Evolutionary conservation across 2,888 invertebrate species (phyloP).

Genomic region (Lepidochrysops patricia): DNA sequence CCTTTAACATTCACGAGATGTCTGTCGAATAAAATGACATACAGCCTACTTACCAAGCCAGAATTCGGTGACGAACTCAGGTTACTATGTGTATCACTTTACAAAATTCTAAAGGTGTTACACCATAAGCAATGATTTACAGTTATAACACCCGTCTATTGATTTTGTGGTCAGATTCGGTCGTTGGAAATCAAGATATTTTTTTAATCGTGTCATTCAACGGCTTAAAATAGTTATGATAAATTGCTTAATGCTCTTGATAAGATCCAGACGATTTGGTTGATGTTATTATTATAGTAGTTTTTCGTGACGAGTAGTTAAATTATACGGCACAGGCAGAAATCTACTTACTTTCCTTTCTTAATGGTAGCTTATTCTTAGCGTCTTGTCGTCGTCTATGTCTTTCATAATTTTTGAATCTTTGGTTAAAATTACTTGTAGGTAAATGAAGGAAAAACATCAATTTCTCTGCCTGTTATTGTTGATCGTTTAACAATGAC

Average conservation of each 20-base stretch:
- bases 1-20: constrained; percentile 18
- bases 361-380: too few species aligned
- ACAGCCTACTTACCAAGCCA: constrained; percentile 25
- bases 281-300: not conserved
- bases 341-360: too few species aligned
- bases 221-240: constrained; percentile 5
- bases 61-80: constrained; percentile 27
- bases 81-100: constrained; percentile 33
- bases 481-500: too few species aligned
- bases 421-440: too few species aligned
- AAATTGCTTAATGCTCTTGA: constrained; percentile 6
- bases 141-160: constrained; percentile 37
- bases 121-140: constrained; percentile 30
- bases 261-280: not conserved
- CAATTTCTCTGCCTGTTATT: too few species aligned
- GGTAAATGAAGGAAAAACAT: too few species aligned
- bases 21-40: constrained; percentile 21
- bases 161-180: constrained; percentile 41
- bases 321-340: not conserved
- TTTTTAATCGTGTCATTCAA: constrained; percentile 21
- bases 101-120: constrained; percentile 34
- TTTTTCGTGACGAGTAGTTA: not conserved
- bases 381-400: too few species aligned
- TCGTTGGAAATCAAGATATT: constrained; percentile 27
- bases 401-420: too few species aligned